Base-by-base conservation (phyloP, 2,797 vertebrate species). In the Sorex maritimensis region DNA sequence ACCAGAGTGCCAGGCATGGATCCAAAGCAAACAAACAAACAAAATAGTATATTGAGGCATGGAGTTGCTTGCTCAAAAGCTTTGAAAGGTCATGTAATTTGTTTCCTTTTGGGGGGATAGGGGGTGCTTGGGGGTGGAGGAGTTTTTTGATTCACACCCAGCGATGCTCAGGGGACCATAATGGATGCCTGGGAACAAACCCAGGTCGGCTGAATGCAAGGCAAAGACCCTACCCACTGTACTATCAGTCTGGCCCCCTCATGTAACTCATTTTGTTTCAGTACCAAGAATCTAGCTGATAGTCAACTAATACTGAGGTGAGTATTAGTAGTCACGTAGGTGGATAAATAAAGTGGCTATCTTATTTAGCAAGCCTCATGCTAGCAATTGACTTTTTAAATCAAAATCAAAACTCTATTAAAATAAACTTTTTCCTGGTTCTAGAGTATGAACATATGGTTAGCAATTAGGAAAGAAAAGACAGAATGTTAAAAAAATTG, bases 401-500 rank as follows among this genome's bases (percentile, higher is more conserved):
- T 75, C 41, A 44, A 38, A 14, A 58, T 75, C 41, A 44, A 38
- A 14, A 58, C 65, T 44, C 23, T 46, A 14, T n/a, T 34, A 77
- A 87, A 91, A 81, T 34, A 44, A 78, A 23, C n/a, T 11, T 86
- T 61, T 21, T 30, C 38, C 73, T 49, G 23, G 81, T 55, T 79
- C 63, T 46, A 21, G n/a, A 69, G 68, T 46, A 73, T 34, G 11
- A 5, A 41, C 0, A 90, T 30, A 86, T 75, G 5, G 68, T 80
- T 41, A 86, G 77, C 61, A 88, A 88, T 72, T 5, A 44, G 77
- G 61, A 55, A 34, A 79, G 34, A 52, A 28, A 82, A 88, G 83
- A 84, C 73, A 95, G 90, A 93, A 63, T 2, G 24, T 91, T 83
- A 65, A 28, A 72, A 19, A 21, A 61, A 71, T 88, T 55, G 19